phyloP scores from a whole-genome alignment of 2,113 vertebrate genomes.

The Calonectris borealis region DNA sequence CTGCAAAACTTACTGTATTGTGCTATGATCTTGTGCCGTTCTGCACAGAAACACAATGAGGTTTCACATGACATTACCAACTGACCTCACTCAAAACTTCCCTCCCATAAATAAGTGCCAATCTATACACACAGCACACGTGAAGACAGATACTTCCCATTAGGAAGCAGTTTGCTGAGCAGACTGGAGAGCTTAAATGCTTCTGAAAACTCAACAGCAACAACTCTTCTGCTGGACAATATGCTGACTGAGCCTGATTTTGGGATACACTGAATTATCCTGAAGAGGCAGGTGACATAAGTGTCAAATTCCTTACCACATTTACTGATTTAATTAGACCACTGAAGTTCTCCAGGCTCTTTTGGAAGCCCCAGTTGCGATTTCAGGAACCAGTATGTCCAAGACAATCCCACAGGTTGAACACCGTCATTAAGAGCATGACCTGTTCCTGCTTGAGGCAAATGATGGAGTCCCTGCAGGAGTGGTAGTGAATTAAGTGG shows the following conservation, averaged over 20 bases:
- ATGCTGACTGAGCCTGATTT: background rate
- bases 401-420: background rate
- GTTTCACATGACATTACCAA: background rate
- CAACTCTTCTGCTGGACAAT: background rate
- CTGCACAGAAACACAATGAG: background rate
- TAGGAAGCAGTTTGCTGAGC: background rate
- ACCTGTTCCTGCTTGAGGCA: slow-evolving; percentile 26
- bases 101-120: background rate
- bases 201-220: background rate
- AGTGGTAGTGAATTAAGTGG: background rate
- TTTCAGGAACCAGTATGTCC: slow-evolving; percentile 28
- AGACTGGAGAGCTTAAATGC: background rate
- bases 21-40: background rate
- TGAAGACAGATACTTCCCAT: background rate
- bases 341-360: background rate
- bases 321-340: slow-evolving; percentile 42
- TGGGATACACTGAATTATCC: background rate
- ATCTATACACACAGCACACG: background rate
- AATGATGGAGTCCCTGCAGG: background rate
- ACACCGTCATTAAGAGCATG: slow-evolving; percentile 27
- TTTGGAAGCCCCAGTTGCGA: background rate
- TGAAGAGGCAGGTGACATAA: background rate
- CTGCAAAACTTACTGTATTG: background rate
- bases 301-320: background rate
- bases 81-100: background rate